Conservation (phyloP, 2,113 vertebrate species). For the Desmodus rotundus region DNA sequence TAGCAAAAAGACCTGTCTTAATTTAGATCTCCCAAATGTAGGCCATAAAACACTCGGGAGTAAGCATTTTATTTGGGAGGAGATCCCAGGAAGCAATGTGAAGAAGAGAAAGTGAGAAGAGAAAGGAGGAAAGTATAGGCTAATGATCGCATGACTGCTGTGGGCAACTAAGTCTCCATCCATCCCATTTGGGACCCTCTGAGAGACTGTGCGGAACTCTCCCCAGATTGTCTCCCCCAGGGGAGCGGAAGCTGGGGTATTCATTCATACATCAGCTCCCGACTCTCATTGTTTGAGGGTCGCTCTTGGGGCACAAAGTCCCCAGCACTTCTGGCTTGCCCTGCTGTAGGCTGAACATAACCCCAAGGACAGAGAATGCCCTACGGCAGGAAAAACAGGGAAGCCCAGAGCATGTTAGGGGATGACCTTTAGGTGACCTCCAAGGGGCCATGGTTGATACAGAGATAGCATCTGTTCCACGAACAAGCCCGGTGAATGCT, state of each 20-base stretch:
- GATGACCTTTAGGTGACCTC: not conserved
- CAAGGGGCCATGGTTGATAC: not conserved
- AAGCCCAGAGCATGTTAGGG: not conserved
- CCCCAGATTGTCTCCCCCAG: not conserved
- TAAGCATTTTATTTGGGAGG: not conserved
- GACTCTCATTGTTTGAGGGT: not conserved
- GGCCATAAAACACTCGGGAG: not conserved
- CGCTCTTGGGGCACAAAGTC: not conserved
- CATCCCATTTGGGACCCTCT: not conserved
- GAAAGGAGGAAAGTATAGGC: not conserved
- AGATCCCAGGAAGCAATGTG: not conserved
- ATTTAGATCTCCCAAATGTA: not conserved
- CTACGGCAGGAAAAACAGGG: not conserved
- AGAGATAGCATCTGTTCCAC: not conserved
- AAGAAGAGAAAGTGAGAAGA: not conserved
- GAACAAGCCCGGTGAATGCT: not conserved
- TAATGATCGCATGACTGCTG: not conserved
- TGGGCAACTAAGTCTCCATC: not conserved
- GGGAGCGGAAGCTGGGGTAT: too few species aligned
- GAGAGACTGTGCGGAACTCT: not conserved
- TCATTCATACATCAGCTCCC: too few species aligned
- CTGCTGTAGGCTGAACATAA: not conserved
- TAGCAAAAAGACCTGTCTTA: not conserved
- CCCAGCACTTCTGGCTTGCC: not conserved
- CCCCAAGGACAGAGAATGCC: not conserved